Conservation (phyloP, 1,140 invertebrate species). For the Lamellibrachia luymesi region DNA sequence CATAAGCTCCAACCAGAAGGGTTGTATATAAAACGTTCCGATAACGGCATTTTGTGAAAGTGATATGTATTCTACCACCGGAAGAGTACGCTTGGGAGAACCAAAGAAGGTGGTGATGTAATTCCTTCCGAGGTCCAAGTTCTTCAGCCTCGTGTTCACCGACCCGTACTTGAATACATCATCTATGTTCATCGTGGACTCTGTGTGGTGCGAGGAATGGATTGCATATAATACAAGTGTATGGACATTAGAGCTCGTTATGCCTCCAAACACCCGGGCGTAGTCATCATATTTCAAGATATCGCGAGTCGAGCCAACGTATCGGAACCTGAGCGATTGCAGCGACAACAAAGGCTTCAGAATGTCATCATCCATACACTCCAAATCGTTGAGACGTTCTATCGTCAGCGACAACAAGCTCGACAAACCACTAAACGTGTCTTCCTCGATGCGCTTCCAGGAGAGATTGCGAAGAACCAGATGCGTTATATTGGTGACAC, state of each 20-base stretch:
- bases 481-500: background rate
- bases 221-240: background rate
- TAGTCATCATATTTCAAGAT: background rate
- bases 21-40: no score
- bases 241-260: background rate
- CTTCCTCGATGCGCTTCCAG: background rate
- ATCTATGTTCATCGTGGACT: background rate
- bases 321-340: background rate
- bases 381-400: background rate
- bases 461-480: background rate
- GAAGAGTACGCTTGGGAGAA: no score
- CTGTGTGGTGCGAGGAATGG: background rate
- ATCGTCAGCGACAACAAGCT: background rate
- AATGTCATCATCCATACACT: background rate
- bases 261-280: background rate
- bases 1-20: no score
- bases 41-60: no score
- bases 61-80: no score
- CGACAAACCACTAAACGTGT: background rate
- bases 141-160: no score
- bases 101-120: no score
- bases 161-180: background rate
- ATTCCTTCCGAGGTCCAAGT: no score
- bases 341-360: background rate
- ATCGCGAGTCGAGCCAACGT: background rate